phyloP scores from a whole-genome alignment of 1,140 invertebrate genomes.

The Ooceraea biroi region DNA sequence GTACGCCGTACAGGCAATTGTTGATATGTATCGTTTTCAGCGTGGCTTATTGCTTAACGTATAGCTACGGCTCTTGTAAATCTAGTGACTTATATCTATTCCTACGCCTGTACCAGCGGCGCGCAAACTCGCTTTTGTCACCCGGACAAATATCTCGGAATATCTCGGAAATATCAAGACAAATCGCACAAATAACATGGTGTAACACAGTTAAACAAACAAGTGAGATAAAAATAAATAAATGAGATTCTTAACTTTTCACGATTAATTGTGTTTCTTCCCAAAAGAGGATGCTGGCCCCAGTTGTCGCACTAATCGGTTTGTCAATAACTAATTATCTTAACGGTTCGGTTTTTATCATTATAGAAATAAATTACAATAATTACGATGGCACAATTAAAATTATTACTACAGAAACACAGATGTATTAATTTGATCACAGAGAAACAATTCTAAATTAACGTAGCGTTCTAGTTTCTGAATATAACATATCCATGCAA shows the following conservation, averaged over 20 bases:
- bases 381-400: neutral
- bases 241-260: constrained; percentile 2
- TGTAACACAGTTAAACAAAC: neutral
- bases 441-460: constrained; percentile 7
- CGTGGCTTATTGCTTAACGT: constrained; percentile 75
- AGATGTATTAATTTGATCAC: constrained; percentile 6
- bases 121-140: constrained; percentile 52
- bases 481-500: neutral
- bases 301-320: constrained; percentile 15
- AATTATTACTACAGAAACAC: constrained; percentile 15
- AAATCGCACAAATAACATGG: constrained; percentile 1
- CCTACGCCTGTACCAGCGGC: constrained; percentile 52
- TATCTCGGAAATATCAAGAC: constrained; percentile 7
- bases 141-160: constrained; percentile 40
- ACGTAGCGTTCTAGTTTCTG: neutral
- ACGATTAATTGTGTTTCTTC: constrained; percentile 13
- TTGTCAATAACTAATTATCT: neutral
- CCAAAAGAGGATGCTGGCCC: constrained; percentile 7
- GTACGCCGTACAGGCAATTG: constrained; percentile 75
- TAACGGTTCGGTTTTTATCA: constrained; percentile 3
- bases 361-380: constrained; percentile 18
- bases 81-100: constrained; percentile 49
- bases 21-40: constrained; percentile 81
- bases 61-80: constrained; percentile 61
- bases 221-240: neutral